phyloP scores from a whole-genome alignment of 1,140 invertebrate genomes.

The Theocolax elegans region DNA sequence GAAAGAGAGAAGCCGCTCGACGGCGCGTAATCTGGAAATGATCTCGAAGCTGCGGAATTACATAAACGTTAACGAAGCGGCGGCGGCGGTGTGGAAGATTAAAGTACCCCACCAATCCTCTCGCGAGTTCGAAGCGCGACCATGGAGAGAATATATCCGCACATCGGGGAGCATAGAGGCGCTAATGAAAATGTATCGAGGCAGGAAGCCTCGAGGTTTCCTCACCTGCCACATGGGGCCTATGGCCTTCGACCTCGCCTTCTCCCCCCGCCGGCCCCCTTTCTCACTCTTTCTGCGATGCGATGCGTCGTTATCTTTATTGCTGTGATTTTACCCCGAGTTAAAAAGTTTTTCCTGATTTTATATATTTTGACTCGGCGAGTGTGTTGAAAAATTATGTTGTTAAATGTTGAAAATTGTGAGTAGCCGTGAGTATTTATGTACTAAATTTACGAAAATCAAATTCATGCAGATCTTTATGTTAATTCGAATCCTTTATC shows the following conservation, averaged over 20 bases:
- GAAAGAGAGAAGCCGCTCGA: neutral
- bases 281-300: neutral
- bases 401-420: no score
- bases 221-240: neutral
- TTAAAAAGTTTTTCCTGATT: no score
- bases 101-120: constrained; percentile 32
- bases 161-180: neutral
- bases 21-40: constrained; percentile 37
- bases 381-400: no score
- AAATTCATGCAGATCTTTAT: constrained; percentile 19
- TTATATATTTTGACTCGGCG: no score
- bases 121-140: constrained; percentile 17
- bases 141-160: neutral
- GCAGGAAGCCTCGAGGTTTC: constrained; percentile 41
- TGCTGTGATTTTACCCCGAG: no score
- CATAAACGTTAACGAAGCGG: constrained; percentile 36
- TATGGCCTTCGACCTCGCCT: neutral
- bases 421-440: no score
- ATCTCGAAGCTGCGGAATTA: constrained; percentile 39
- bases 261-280: neutral
- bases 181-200: constrained; percentile 56
- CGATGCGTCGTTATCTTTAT: no score
- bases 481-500: neutral
- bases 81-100: constrained; percentile 14
- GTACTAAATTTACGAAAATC: no score